phyloP scores from a whole-genome alignment of 2,113 vertebrate genomes.

The Daphoenositta chrysoptera region DNA sequence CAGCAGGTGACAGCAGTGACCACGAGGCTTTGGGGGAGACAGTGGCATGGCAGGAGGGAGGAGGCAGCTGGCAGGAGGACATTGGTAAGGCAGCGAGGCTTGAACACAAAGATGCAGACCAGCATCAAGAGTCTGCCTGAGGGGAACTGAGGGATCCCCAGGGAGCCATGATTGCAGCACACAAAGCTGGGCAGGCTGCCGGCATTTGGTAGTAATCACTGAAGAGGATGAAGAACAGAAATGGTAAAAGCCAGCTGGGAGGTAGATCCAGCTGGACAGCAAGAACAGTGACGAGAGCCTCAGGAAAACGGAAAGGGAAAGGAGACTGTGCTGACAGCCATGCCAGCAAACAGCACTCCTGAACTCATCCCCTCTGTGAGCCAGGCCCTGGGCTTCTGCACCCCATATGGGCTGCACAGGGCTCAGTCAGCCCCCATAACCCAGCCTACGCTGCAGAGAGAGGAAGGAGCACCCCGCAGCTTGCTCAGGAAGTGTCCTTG shows the following conservation, averaged over 20 bases:
- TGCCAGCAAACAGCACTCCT: neutral
- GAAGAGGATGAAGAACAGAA: neutral
- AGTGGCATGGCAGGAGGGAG: neutral
- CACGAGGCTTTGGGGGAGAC: neutral
- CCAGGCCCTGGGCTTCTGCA: neutral
- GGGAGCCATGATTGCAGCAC: neutral
- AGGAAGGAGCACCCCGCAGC: neutral
- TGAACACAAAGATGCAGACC: neutral
- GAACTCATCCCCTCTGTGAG: neutral
- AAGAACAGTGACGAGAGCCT: neutral
- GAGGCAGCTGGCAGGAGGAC: neutral
- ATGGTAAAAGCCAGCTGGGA: neutral
- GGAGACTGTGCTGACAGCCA: neutral
- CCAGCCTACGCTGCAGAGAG: neutral
- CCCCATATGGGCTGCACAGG: neutral
- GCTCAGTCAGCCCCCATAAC: neutral
- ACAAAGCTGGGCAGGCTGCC: neutral
- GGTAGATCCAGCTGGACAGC: neutral
- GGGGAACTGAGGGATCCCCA: neutral
- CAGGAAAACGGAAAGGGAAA: neutral
- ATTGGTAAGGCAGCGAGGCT: neutral
- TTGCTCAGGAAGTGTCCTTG: neutral
- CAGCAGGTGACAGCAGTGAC: neutral
- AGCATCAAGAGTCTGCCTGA: neutral
- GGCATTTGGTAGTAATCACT: neutral